Conservation (phyloP, 2,113 vertebrate species). For the Leuciscus idus region DNA sequence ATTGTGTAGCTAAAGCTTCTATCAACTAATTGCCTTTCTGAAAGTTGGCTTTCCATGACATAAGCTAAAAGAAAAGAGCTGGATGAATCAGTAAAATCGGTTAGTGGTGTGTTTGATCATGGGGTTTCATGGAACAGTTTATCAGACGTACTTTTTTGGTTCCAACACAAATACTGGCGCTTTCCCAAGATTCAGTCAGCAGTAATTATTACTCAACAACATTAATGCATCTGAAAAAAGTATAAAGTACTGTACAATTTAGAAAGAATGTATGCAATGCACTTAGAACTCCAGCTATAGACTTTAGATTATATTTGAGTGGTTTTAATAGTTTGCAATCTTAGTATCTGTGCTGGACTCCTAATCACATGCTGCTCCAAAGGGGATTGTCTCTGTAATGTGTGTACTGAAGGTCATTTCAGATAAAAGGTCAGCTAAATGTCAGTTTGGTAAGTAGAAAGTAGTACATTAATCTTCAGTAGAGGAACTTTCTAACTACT, state of each 20-base stretch:
- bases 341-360: background rate
- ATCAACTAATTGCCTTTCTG: background rate
- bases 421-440: background rate
- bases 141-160: background rate
- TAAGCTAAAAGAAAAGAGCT: background rate
- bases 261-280: background rate
- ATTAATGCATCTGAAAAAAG: background rate
- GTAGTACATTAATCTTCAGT: background rate
- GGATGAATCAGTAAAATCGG: background rate
- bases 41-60: background rate
- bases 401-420: background rate
- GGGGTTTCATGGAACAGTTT: background rate
- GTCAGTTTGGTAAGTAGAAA: background rate
- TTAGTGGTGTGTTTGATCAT: background rate
- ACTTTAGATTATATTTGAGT: too few species aligned
- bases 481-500: background rate
- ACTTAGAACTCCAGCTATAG: background rate
- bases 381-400: too few species aligned
- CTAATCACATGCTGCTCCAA: background rate
- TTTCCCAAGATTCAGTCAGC: conserved; percentile 8
- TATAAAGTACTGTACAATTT: background rate
- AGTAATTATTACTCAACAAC: background rate
- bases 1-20: background rate
- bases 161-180: background rate
- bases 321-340: background rate